Base-by-base conservation (phyloP, 2,888 invertebrate genomes). In the Norana najaformis region DNA sequence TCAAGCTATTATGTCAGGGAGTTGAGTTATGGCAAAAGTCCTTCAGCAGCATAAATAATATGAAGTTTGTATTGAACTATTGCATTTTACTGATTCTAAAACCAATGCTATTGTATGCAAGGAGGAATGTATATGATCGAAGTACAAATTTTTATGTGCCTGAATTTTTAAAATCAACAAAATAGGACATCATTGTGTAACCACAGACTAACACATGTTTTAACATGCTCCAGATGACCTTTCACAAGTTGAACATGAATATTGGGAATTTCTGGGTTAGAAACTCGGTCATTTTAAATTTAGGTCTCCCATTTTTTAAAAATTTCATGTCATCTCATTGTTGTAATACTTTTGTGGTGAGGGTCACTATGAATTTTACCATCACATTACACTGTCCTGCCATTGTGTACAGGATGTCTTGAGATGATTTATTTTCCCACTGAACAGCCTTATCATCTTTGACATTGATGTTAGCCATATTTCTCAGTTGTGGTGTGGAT, bases 361-460 rank as follows among this genome's bases (percentile, higher is more conserved):
- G 69, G n/a, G 69, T 69, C 69, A n/a, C 69, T n/a, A n/a, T 30
- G 69, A n/a, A 69, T n/a, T 69, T 69, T 69, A n/a, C 69, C n/a
- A 69, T 69, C 69, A n/a, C 69, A n/a, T 30, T 69, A 8, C n/a
- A 69, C n/a, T 69, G 69, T 69, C 30, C 69, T 69, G 69, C 69
- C 69, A 69, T 69, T 69, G n/a, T 69, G 69, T 30, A 69, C 69
- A 69, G 69, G 30, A 69, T 69, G 69, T 69, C 3, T 30, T 69
- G 69, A 69, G n/a, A 69, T 69, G 69, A 69, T 69, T 69, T 69
- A 69, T 69, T 69, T 69, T 69, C 11, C 69, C 69, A 69, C 69
- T 69, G n/a, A 69, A 69, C 69, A 69, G 69, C 69, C 69, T 69
- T 69, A 69, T 69, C 69, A 69, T 69, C 69, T 69, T 69, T 69